A percentile compares a stretch with the other conserved stretches of the same genome.
Conservation (phyloP, 2,888 invertebrate species). For the Teleiodes luculella region DNA sequence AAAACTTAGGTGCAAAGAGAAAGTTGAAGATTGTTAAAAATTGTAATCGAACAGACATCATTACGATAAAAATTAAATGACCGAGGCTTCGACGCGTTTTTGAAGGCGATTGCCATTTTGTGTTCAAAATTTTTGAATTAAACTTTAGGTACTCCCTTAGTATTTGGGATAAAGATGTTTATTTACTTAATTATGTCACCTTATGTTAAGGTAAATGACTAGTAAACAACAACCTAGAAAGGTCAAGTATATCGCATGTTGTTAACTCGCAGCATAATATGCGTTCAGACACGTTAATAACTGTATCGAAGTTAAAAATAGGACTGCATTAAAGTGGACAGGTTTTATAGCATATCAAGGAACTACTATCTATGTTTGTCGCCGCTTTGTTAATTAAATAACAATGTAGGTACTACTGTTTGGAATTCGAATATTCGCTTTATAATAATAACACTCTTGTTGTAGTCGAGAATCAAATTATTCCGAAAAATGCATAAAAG, state of each 20-base stretch:
- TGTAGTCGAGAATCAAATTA: no score
- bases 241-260: conserved; percentile 26
- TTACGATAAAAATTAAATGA: neutral
- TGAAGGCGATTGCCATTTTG: neutral
- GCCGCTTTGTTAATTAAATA: no score
- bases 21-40: neutral
- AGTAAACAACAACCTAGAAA: conserved; percentile 42
- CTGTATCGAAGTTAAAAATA: conserved; percentile 1
- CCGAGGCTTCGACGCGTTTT: neutral
- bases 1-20: conserved; percentile 1
- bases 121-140: neutral
- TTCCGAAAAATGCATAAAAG: no score
- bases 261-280: neutral
- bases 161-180: no score
- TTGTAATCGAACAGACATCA: conserved; percentile 13
- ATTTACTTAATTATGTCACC: no score
- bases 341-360: no score
- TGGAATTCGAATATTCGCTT: no score
- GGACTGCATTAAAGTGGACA: neutral
- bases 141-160: no score
- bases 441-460: no score
- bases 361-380: no score
- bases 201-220: conserved; percentile 36
- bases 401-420: no score
- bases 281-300: conserved; percentile 5